Conservation (phyloP, 2,113 vertebrate genomes). For the Carollia perspicillata region DNA sequence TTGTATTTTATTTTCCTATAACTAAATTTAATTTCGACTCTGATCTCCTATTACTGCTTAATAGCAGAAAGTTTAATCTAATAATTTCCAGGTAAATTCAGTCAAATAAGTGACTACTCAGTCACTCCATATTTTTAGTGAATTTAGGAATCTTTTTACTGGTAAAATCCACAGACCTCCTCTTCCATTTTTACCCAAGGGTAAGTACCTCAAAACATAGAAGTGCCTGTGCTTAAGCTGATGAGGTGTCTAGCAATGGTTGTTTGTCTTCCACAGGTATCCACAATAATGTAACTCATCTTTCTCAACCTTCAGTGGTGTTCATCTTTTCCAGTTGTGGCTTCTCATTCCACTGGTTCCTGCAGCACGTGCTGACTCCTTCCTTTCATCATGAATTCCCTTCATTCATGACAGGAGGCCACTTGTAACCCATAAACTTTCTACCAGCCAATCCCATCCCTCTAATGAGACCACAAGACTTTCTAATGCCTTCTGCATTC, state of each 20-base stretch:
- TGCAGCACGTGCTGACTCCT: neutral
- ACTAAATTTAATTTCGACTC: conserved; percentile 37
- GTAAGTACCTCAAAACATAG: neutral
- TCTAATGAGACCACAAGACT: neutral
- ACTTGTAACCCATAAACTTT: neutral
- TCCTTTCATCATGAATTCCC: neutral
- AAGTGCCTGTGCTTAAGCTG: neutral
- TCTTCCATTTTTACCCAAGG: neutral
- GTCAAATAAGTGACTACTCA: neutral
- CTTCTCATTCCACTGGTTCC: neutral
- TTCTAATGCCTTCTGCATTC: neutral
- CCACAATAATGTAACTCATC: neutral
- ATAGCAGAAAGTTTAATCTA: neutral
- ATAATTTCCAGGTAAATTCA: conserved; percentile 45
- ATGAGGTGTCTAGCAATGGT: neutral
- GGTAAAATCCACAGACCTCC: neutral
- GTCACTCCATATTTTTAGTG: neutral
- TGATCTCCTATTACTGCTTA: neutral
- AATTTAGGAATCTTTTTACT: neutral
- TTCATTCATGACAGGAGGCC: neutral
- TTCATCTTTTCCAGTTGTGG: neutral
- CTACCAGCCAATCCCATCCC: neutral
- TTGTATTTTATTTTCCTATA: neutral
- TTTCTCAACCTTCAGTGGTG: neutral
- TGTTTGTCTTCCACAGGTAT: neutral